These are phyloP conservation scores for Lutjanus argentimaculatus DNA, from an alignment of 2,797 vertebrate species.

Conservation along the genomic window DNA sequence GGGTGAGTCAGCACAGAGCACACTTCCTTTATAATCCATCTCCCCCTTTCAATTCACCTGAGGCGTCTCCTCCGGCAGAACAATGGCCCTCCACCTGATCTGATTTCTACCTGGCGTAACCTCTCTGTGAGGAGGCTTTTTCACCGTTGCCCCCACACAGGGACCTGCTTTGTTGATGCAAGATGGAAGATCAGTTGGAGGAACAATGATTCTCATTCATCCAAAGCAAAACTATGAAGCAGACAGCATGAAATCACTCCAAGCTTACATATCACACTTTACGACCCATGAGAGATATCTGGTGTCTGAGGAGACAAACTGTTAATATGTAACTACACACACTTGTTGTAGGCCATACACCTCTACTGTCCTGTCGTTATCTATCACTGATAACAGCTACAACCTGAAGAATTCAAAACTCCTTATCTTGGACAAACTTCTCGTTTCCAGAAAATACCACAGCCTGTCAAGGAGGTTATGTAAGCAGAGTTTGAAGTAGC, in stretches of 20 bases:
- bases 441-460: slow-evolving; percentile 1
- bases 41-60: slow-evolving; percentile 63
- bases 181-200: slow-evolving; percentile 58
- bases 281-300: slow-evolving; percentile 36
- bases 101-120: slow-evolving; percentile 52
- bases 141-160: slow-evolving; percentile 45
- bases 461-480: slow-evolving; percentile 47
- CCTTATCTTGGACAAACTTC: slow-evolving; percentile 23
- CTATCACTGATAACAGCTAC: slow-evolving; percentile 38
- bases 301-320: slow-evolving; percentile 6
- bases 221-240: slow-evolving; percentile 35
- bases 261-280: slow-evolving; percentile 46
- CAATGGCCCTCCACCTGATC: slow-evolving; percentile 64
- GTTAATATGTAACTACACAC: slow-evolving; percentile 22
- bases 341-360: slow-evolving; percentile 2
- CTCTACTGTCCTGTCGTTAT: slow-evolving; percentile 29
- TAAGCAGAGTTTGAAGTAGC: slow-evolving; percentile 44
- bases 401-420: slow-evolving; percentile 26
- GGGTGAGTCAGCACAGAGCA: slow-evolving; percentile 68
- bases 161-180: slow-evolving; percentile 66
- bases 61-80: slow-evolving; percentile 57
- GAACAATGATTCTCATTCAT: slow-evolving; percentile 75
- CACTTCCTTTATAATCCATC: slow-evolving; percentile 71
- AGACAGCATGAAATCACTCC: slow-evolving; percentile 27
- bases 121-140: slow-evolving; percentile 41